Evolutionary conservation across 1,140 invertebrate species (phyloP), one percentile per base, ranked within the genome.

Genomic region (Trinorchestia longiramus): DNA sequence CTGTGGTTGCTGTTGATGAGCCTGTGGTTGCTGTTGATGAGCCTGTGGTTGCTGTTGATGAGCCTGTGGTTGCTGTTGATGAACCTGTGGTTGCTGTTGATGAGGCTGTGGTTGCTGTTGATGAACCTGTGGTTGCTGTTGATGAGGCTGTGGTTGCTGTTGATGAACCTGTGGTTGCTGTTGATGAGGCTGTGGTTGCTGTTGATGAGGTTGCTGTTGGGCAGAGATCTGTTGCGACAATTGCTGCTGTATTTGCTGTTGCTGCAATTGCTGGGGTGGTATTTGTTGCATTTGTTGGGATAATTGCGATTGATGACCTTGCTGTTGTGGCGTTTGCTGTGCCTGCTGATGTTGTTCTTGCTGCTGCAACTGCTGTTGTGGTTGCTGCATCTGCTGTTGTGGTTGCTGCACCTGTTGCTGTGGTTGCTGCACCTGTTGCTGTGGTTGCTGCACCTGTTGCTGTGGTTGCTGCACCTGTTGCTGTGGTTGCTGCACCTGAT

Each of bases 41-140:
- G 97, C 41, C 97, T 95, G 90, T 97, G 97, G 97, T 43, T 97
- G 97, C 36, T 97, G 97, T 96, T 98, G 98, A 0, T 98, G 98
- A 0, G 97, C 97, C 96, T 97, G 97, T 28, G 96, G 96, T n/a
- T 97, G 97, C 96, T 97, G 97, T 96, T 92, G 96, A 28, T 92
- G 96, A 28, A 43, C 47, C 97, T 98, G 97, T 53, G 97, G 95
- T 96, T 57, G 96, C 96, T 92, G 96, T 96, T 96, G 96, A 97
- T 92, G 92, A 40, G 92, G n/a, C n/a, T n/a, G 92, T 95, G 96
- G 95, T 95, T 96, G 96, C 95, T 95, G 96, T 95, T 97, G 96
- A 45, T 97, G 96, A 45, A 96, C 97, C 42, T 97, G 97, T 95
- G 97, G 97, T 94, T 97, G 53, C 47, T 96, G 92, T n/a, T 62